Base-by-base conservation (phyloP, 92 coral and sea anemone species). In the Pocillopora grandis region DNA sequence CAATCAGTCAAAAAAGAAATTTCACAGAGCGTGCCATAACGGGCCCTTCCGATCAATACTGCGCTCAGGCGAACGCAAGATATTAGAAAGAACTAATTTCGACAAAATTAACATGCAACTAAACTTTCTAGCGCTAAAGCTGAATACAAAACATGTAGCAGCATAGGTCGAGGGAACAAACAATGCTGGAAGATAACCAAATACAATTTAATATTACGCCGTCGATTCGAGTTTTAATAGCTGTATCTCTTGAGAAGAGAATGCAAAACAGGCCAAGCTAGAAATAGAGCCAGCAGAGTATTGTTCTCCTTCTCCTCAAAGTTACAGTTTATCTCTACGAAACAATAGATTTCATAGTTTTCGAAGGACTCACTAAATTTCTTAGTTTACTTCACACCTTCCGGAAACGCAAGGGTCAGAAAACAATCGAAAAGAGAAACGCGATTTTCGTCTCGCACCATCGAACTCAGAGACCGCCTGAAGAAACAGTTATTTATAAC, bases 141-240 rank as follows among this genome's bases (percentile, higher is more conserved):
- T 18, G 42, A 36, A 65, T 42, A 58, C 62, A 72, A 42, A 42
- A 42, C 52, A 42, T 7, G 8, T 56, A 49, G 72, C 27, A 27
- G 57, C 42, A 42, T 62, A 77, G 81, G 81, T 19, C 75, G 71
- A 66, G 9, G 23, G 62, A 49, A 58, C 9, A 69, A 79, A 90
- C 93, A 90, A 90, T 90, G 90, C 90, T 90, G 93, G 93, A 87
- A 84, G 78, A 58, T 52, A 63, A 90, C 93, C 93, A 90, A 90
- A 89, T 80, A 42, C 8, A 42, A 42, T 42, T 42, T 42, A 65
- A 71, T 83, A 72, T 42, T 36, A 62, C 62, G 64, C 71, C 66
- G 55, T 16, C 31, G 58, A 77, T 15, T 48, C 61, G 48, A 35
- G 18, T 60, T 42, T 42, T 82, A 31, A 72, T 48, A 73, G 48